Conservation (phyloP, 2,113 vertebrate species). For the Pollachius pollachius region DNA sequence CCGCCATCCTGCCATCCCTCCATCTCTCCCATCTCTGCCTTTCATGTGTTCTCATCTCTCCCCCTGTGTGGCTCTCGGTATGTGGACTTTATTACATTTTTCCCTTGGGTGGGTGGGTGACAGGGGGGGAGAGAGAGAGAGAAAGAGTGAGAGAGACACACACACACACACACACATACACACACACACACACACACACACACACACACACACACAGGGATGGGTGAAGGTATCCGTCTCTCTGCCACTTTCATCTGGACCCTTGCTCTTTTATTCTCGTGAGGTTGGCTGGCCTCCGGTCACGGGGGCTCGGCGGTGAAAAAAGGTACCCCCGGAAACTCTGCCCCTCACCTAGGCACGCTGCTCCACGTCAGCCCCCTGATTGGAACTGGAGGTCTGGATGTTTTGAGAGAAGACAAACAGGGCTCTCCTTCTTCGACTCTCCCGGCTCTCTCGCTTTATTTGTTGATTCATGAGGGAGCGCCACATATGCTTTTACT, state of each 20-base stretch:
- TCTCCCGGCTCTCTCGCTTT: slow-evolving; percentile 3
- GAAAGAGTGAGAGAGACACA: too few species aligned
- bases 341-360: slow-evolving; percentile 42
- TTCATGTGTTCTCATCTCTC: slow-evolving; percentile 67
- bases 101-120: slow-evolving; percentile 66
- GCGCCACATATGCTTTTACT: background rate
- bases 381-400: slow-evolving; percentile 55
- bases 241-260: slow-evolving; percentile 64
- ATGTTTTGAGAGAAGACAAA: slow-evolving; percentile 37
- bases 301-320: slow-evolving; percentile 41
- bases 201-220: too few species aligned
- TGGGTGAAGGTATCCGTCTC: slow-evolving; percentile 60
- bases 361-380: slow-evolving; percentile 34
- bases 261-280: slow-evolving; percentile 56
- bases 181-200: too few species aligned
- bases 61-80: slow-evolving; percentile 63
- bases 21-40: slow-evolving; percentile 52
- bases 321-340: slow-evolving; percentile 52
- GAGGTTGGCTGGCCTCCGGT: slow-evolving; percentile 36
- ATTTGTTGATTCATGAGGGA: slow-evolving; percentile 25
- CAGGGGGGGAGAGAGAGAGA: slow-evolving; percentile 54
- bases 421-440: slow-evolving; percentile 8
- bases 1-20: slow-evolving; percentile 44
- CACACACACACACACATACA: too few species aligned
- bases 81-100: slow-evolving; percentile 76